A percentile compares a stretch with the other conserved stretches of the same genome.
Evolutionary conservation across 2,888 invertebrate species (phyloP).

Genomic region (Synergus japonicus): DNA sequence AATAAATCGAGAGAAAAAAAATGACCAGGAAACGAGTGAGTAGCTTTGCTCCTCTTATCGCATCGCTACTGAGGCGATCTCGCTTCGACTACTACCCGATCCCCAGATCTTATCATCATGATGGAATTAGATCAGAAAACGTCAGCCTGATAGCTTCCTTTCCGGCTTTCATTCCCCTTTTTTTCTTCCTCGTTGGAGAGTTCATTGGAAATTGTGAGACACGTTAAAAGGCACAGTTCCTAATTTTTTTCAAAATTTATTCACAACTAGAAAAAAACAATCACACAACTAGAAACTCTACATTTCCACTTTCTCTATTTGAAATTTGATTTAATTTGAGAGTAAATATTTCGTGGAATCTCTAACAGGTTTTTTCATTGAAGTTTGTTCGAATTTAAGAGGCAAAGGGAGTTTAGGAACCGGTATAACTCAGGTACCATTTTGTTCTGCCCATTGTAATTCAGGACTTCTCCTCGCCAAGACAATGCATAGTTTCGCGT

Average conservation of each 20-base stretch:
- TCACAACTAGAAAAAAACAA: too few species aligned
- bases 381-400: slow-evolving; percentile 48
- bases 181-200: neutral
- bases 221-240: neutral
- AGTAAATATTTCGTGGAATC: neutral
- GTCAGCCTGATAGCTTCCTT: slow-evolving; percentile 20
- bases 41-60: slow-evolving; percentile 44
- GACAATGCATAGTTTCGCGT: slow-evolving; percentile 72
- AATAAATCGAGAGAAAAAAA: slow-evolving; percentile 39
- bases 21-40: slow-evolving; percentile 37
- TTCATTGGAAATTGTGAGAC: neutral
- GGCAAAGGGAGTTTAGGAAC: slow-evolving; percentile 53
- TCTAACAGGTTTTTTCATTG: slow-evolving; percentile 5
- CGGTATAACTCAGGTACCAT: slow-evolving; percentile 57
- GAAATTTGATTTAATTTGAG: neutral
- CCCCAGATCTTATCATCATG: slow-evolving; percentile 26
- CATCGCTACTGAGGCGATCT: slow-evolving; percentile 37
- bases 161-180: slow-evolving; percentile 21
- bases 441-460: slow-evolving; percentile 63
- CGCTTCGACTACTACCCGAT: slow-evolving; percentile 16
- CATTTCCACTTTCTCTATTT: neutral
- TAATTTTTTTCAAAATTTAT: neutral
- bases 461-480: slow-evolving; percentile 68
- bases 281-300: too few species aligned
- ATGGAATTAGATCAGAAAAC: slow-evolving; percentile 38